Percentiles rank a stretch among this genome's conserved stretches.
These are phyloP conservation scores for Acrobasis repandana DNA, from an alignment of 2,888 invertebrate genomes.

Conservation along the genomic window DNA sequence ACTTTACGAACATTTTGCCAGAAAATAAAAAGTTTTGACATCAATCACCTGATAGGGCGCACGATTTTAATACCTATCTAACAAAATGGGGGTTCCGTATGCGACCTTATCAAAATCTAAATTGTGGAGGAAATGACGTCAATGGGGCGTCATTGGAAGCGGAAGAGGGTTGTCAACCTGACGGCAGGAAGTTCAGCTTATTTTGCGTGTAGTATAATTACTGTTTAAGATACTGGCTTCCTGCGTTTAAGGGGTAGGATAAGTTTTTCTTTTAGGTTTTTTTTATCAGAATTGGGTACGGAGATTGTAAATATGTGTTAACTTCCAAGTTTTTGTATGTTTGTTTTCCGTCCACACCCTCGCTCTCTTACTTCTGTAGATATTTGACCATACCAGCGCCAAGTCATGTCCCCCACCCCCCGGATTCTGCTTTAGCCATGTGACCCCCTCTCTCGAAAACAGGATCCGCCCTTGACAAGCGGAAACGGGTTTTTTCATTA, in stretches of 20 bases:
- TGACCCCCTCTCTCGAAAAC: no score
- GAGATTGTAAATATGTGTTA: no score
- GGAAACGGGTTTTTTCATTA: no score
- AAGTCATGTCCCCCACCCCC: no score
- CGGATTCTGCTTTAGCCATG: no score
- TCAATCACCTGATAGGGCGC: slow-evolving; percentile 3
- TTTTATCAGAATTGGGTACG: no score
- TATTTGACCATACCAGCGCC: no score
- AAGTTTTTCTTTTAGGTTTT: neutral
- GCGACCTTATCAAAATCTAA: slow-evolving; percentile 22
- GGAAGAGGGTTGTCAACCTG: slow-evolving; percentile 16
- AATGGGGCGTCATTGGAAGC: slow-evolving; percentile 12
- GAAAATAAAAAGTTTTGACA: slow-evolving; percentile 17
- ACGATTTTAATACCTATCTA: slow-evolving; percentile 12
- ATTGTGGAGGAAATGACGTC: slow-evolving; percentile 22
- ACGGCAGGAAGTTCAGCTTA: slow-evolving; percentile 11
- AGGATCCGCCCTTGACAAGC: no score
- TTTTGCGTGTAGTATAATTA: slow-evolving; percentile 16
- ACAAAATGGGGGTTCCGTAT: neutral
- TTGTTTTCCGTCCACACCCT: no score
- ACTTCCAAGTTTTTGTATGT: no score
- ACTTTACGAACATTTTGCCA: neutral
- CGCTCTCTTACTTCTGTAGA: no score
- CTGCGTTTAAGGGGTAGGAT: neutral
- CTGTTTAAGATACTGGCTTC: neutral